Evolutionary conservation across 2,797 vertebrate genomes (phyloP), one percentile per base, ranked within the genome.

Genomic region (Borostomias antarcticus): DNA sequence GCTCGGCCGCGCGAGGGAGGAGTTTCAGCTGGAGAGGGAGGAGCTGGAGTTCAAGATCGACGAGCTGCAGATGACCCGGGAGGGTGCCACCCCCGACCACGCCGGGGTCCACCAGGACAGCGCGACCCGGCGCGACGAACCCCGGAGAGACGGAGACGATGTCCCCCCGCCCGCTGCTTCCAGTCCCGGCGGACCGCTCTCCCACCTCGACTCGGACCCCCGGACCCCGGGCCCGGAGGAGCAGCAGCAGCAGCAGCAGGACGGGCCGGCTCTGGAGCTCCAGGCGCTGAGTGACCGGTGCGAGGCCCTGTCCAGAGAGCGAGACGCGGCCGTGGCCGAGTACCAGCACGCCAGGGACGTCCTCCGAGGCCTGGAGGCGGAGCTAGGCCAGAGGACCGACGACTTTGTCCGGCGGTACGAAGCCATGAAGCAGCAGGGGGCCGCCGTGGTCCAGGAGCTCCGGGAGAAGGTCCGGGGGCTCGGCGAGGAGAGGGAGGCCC

Each of bases 31-130:
- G 60, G 98, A 99, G 73, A 90, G 88, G 64, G 98, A 99, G 76
- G 98, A 99, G 67, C 84, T 98, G 62, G 97, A 98, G 68, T 99
- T 99, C 76, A 99, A 97, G 88, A 93, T 99, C 68, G 94, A 98
- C 74, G 98, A 99, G 82, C 73, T 99, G 43, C 94, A 96, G 57
- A 91, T 97, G 88, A 86, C 68, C 74, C 94, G 92, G 73, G 95
- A 98, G 6, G 83, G 89, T 21, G 72, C 85, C 40, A 73, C 72
- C 77, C 25, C 74, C 62, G 91, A 91, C 13, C 29, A 10, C 1
- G 19, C 28, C 2, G 58, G 26, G 21, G 1, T 7, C 17, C 29
- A 67, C 9, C 33, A 15, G 3, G 23, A 45, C 53, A 30, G 8
- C 0, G 67, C 26, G 72, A 90, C 59, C 75, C 89, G 32, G 35